phyloP scores from a whole-genome alignment of 2,113 vertebrate genomes.

The Tringa solitaria region DNA sequence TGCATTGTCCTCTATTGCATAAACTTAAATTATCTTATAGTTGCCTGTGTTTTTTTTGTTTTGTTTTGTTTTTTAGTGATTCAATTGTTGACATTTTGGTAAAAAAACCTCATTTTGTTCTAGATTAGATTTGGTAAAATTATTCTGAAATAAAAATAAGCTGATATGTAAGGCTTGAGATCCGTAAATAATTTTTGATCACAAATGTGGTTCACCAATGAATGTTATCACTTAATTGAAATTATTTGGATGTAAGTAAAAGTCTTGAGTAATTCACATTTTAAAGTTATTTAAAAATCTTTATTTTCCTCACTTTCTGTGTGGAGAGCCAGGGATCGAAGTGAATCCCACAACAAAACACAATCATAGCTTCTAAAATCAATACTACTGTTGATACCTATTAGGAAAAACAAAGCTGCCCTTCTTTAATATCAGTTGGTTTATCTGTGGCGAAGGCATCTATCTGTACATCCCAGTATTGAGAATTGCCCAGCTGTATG shows the following conservation, averaged over 20 bases:
- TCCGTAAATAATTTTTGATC: conserved; percentile 59
- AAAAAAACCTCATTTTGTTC: not conserved
- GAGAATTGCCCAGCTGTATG: conserved; percentile 49
- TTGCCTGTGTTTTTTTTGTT: conserved; percentile 69
- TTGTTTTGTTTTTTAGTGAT: not conserved
- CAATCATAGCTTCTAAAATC: conserved; percentile 86
- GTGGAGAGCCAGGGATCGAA: conserved; percentile 77
- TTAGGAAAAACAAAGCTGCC: conserved; percentile 72
- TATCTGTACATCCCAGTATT: conserved; percentile 65
- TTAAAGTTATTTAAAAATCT: conserved; percentile 76
- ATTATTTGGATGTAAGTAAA: conserved; percentile 51
- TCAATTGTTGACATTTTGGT: not conserved
- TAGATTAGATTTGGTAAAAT: conserved; percentile 4
- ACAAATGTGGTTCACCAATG: conserved; percentile 11
- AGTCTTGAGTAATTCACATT: conserved; percentile 73
- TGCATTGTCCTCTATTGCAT: conserved; percentile 83
- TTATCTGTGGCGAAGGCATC: conserved; percentile 76
- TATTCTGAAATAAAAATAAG: conserved; percentile 33
- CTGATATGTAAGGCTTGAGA: conserved; percentile 16
- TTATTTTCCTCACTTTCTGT: conserved; percentile 43
- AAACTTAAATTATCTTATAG: conserved; percentile 83
- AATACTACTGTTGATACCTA: conserved; percentile 79
- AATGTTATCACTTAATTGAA: conserved; percentile 46
- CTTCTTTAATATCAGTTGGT: conserved; percentile 70
- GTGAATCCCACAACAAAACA: conserved; percentile 77